Evolutionary conservation across 2,113 vertebrate genomes (phyloP), one percentile per base, ranked within the genome.

Genomic region (Upupa epops): DNA sequence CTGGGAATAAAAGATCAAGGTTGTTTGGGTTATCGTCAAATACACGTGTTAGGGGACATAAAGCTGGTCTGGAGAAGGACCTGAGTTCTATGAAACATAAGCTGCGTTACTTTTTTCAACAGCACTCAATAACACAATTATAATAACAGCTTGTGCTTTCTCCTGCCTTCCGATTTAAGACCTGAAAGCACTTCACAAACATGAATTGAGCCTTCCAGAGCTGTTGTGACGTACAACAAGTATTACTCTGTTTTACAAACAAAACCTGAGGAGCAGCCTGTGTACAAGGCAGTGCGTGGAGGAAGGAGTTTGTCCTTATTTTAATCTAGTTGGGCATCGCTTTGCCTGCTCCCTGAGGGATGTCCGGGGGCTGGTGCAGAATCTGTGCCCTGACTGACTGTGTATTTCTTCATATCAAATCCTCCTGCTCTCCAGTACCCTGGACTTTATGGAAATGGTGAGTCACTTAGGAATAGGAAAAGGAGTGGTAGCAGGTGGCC

Each of bases 1-100:
- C 89, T 89, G 91, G 80, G 91, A 95, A 88, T 86, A 88, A 86
- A 93, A 88, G 86, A 93, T 94, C 83, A 89, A 94, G 92, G 88
- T 86, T 93, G 1, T 95, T 94, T 94, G 91, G 86, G 86, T 92
- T 94, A 91, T 88, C 93, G 79, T 94, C 93, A 86, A 91, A 79
- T 71, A 45, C 69, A 45, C 29, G 58, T 90, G 79, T 92, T 79
- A 86, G 14, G 90, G 91, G 82, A 90, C 90, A 80, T 55, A 84
- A 84, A 92, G 77, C 88, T 84, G n/a, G n/a, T 75, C 80, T 93
- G 91, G 82, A 78, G 91, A 89, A 92, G 88, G 73, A 83, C 87
- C 89, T 69, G 77, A 68, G 81, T 93, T 77, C 85, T 75, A 42
- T 0, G 1, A 83, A 86, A 91, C 3, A 6, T 68, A 81, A 93